phyloP scores from a whole-genome alignment of 2,888 invertebrate genomes.

The Patella pellucida region DNA sequence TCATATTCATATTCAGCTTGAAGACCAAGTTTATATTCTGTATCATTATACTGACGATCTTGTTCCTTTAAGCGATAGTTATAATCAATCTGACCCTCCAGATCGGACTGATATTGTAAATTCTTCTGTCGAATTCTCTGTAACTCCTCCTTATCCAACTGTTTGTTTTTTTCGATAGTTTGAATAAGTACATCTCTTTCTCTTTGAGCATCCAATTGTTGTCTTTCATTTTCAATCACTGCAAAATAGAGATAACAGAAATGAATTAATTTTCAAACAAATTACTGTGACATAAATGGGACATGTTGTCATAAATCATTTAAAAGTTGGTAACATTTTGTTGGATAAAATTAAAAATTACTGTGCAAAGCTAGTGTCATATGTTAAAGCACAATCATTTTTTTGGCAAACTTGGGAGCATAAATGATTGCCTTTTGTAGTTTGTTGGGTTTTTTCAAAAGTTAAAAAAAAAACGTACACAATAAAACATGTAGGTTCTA shows the following conservation, averaged over 20 bases:
- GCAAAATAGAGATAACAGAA: constrained; percentile 25
- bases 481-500: too few relatives aligned
- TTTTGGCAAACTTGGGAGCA: too few relatives aligned
- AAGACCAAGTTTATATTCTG: constrained; percentile 53
- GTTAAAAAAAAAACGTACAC: too few relatives aligned
- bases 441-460: too few relatives aligned
- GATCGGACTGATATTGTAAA: constrained; percentile 59
- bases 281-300: too few relatives aligned
- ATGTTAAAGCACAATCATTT: too few relatives aligned
- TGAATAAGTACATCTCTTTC: constrained; percentile 56
- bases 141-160: constrained; percentile 55
- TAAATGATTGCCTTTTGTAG: too few relatives aligned
- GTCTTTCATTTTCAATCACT: constrained; percentile 59
- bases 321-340: too few relatives aligned
- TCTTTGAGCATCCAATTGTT: constrained; percentile 51
- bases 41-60: constrained; percentile 54
- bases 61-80: constrained; percentile 52
- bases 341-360: too few relatives aligned
- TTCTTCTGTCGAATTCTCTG: constrained; percentile 47
- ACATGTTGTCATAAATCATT: too few relatives aligned
- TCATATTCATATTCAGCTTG: constrained; percentile 68
- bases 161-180: constrained; percentile 63
- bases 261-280: background rate
- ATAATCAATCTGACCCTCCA: constrained; percentile 65
- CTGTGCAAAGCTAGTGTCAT: too few relatives aligned